Conservation (phyloP, 2,113 vertebrate genomes). For the Epinephelus moara region DNA sequence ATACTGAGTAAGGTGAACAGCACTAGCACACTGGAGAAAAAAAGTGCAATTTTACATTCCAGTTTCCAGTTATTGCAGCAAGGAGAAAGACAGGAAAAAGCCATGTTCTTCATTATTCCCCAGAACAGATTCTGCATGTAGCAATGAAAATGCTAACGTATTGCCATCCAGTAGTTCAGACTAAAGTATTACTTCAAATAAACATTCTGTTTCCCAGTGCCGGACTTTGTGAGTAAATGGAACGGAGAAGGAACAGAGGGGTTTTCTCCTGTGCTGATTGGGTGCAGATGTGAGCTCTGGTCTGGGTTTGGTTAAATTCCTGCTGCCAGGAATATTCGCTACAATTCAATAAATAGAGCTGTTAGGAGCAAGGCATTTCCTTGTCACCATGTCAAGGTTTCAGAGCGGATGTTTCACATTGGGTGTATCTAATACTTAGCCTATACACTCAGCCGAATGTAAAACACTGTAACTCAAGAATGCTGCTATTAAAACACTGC, state of each 20-base stretch:
- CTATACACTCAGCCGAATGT: slow-evolving; percentile 10
- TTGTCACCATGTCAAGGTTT: slow-evolving; percentile 79
- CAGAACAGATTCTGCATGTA: slow-evolving; percentile 48
- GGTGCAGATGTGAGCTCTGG: slow-evolving; percentile 83
- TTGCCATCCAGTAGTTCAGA: slow-evolving; percentile 81
- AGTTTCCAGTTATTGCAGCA: slow-evolving; percentile 38
- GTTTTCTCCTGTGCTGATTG: slow-evolving; percentile 80
- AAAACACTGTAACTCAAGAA: slow-evolving; percentile 37
- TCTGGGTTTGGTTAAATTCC: slow-evolving; percentile 85
- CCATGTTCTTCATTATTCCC: slow-evolving; percentile 42
- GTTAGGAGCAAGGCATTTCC: slow-evolving; percentile 81
- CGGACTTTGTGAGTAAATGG: slow-evolving; percentile 81
- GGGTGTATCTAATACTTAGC: slow-evolving; percentile 39
- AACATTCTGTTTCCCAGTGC: slow-evolving; percentile 80
- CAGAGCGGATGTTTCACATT: slow-evolving; percentile 73
- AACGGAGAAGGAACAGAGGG: slow-evolving; percentile 77
- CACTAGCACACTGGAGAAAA: not conserved
- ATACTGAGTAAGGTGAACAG: not conserved
- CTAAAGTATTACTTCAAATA: slow-evolving; percentile 85
- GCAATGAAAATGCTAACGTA: slow-evolving; percentile 67
- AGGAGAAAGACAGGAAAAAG: not conserved
- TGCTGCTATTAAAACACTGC: slow-evolving; percentile 7
- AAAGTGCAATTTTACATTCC: slow-evolving; percentile 15
- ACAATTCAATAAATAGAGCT: slow-evolving; percentile 87
- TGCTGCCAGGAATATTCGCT: slow-evolving; percentile 84